Base-by-base conservation (phyloP, 2,888 invertebrate genomes). In the Zygaena filipendulae region DNA sequence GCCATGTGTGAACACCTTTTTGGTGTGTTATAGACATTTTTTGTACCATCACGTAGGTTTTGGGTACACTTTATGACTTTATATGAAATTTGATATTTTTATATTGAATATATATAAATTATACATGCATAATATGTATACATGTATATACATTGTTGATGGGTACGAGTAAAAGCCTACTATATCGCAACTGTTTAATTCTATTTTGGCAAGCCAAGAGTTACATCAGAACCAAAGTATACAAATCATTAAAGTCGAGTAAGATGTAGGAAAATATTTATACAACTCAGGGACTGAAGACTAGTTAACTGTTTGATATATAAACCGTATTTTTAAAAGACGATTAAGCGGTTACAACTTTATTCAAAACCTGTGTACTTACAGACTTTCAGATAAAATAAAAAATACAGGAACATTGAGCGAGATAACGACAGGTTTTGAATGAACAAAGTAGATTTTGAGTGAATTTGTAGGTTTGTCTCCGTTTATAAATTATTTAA, bases 41-140 rank as follows among this genome's bases (percentile, higher is more conserved):
- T 74, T 71, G 75, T 75, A 77, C 77, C 77, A 75, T 68, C 72
- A 71, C 70, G 77, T 79, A 79, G 77, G 75, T 77, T 79, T 79
- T 79, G 79, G 79, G 79, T 79, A 79, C 79, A 77, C 74, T 79
- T 79, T 79, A 75, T 75, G 75, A 75, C 77, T 79, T 79, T 79
- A 77, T 77, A 79, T 77, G 62, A 79, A 79, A 77, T 75, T 77
- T 75, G 61, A 77, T 77, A 77, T 79, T 79, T 79, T 79, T 79
- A 70, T 77, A 77, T 74, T 75, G 68, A 74, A 75, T 75, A 77
- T 77, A 77, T 77, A 77, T 77, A 77, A 75, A 77, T 74, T 77
- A 75, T 77, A 77, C 77, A 77, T 75, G 74, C 62, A 69, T n/a
- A n/a, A n/a, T 75, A 77, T 75, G 75, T 79, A 75, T 74, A 77